Evolutionary conservation across 2,797 vertebrate species (phyloP).

Genomic region (Cottoperca gobio): DNA sequence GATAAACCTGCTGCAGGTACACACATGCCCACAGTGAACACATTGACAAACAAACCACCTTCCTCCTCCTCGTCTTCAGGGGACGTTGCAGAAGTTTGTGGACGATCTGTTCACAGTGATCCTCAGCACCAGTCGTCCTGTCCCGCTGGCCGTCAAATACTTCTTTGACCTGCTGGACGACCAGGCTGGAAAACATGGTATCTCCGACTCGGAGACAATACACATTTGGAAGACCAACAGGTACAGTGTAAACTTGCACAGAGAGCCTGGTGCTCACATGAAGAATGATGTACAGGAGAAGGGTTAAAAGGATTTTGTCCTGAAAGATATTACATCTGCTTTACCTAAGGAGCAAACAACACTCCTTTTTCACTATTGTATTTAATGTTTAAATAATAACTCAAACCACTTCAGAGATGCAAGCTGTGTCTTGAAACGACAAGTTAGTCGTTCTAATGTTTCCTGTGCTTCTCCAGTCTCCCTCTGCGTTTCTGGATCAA

Average conservation of each 20-base stretch:
- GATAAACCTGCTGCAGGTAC: too few relatives aligned
- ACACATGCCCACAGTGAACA: neutral
- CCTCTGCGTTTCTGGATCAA: slow-evolving; percentile 99
- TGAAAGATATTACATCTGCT: neutral
- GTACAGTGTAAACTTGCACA: slow-evolving; percentile 66
- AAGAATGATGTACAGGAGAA: neutral
- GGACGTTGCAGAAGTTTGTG: slow-evolving; percentile 97
- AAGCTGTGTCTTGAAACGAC: neutral
- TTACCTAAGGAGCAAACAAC: neutral
- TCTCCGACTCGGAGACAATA: slow-evolving; percentile 93
- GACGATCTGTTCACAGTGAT: slow-evolving; percentile 97
- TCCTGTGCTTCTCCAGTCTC: slow-evolving; percentile 81
- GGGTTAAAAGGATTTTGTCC: neutral
- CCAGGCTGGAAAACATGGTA: slow-evolving; percentile 91
- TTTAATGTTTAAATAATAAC: neutral
- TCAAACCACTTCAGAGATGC: neutral
- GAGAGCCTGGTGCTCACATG: neutral
- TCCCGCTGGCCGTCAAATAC: slow-evolving; percentile 96
- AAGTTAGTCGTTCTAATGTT: too few relatives aligned
- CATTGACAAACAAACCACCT: neutral
- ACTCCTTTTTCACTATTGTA: too few relatives aligned
- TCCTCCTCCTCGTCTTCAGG: slow-evolving; percentile 76
- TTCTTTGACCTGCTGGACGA: slow-evolving; percentile 98
- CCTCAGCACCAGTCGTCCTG: slow-evolving; percentile 94
- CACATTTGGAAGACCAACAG: slow-evolving; percentile 99